A percentile compares a stretch with the other conserved stretches of the same genome.
Conservation (phyloP, 2,797 vertebrate genomes). For the Eulemur coronatus region DNA sequence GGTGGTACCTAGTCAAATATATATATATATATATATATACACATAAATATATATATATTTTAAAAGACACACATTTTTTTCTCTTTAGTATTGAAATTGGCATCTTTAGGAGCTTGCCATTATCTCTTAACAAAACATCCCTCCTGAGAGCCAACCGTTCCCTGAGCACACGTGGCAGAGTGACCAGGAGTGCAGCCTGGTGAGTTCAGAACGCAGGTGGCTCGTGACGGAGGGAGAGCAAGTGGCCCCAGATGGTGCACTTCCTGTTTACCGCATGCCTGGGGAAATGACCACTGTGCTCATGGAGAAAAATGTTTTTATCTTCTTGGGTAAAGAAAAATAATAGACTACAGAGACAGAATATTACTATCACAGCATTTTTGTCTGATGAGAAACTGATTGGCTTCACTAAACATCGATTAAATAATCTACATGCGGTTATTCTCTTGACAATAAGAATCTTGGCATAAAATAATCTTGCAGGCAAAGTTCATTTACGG, state of each 20-base stretch:
- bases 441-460: not conserved
- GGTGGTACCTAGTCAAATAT: not conserved
- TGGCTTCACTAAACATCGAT: not conserved
- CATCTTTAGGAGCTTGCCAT: not conserved
- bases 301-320: conserved; percentile 16
- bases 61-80: not conserved
- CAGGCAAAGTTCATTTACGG: conserved; percentile 44
- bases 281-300: not conserved
- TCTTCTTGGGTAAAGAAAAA: conserved; percentile 44
- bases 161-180: accelerated
- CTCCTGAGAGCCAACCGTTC: not conserved
- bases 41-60: not conserved
- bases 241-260: not conserved
- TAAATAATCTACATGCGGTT: not conserved
- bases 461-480: not conserved
- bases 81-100: not conserved
- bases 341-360: conserved; percentile 18
- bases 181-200: accelerated
- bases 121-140: not conserved
- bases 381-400: conserved; percentile 59
- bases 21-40: not conserved
- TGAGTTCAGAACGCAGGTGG: not conserved
- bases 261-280: not conserved
- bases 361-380: conserved; percentile 23
- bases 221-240: accelerated